Conservation (phyloP, 2,797 vertebrate species). For the Schizopygopsis malacanthus region DNA sequence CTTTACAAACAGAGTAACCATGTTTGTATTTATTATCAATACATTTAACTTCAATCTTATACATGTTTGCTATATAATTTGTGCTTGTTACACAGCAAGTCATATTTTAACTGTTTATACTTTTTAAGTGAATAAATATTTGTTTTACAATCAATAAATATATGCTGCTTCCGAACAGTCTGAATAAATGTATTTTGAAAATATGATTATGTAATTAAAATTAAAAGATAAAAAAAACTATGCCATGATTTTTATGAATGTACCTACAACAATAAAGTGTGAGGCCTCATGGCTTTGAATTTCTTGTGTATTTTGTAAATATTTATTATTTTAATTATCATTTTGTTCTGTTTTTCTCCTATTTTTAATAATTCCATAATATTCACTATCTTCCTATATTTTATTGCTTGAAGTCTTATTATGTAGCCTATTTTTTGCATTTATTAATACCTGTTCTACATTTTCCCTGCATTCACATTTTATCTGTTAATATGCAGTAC, state of each 20-base stretch:
- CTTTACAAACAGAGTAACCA: not conserved
- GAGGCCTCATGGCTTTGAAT: not conserved
- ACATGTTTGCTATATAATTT: not conserved
- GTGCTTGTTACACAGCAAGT: not conserved
- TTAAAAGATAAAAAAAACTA: not conserved
- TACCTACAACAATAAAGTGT: not conserved
- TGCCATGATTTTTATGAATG: not conserved
- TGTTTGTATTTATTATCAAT: not conserved
- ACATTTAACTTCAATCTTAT: not conserved
- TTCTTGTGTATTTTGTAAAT: not conserved
- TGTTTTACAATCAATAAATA: not conserved
- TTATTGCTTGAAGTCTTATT: not conserved
- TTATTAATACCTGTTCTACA: not conserved
- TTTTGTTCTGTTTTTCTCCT: not conserved
- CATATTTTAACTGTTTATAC: not conserved
- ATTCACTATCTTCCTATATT: not conserved
- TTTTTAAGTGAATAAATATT: not conserved
- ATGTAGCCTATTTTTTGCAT: not conserved
- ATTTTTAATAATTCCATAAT: not conserved
- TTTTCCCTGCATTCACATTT: too few species aligned
- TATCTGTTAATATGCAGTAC: not conserved
- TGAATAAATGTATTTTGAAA: not conserved
- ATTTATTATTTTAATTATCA: not conserved
- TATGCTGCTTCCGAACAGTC: not conserved
- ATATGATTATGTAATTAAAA: not conserved